Evolutionary conservation across 2,113 vertebrate species (phyloP), one percentile per base, ranked within the genome.

Genomic region (Pomatostomus ruficeps): DNA sequence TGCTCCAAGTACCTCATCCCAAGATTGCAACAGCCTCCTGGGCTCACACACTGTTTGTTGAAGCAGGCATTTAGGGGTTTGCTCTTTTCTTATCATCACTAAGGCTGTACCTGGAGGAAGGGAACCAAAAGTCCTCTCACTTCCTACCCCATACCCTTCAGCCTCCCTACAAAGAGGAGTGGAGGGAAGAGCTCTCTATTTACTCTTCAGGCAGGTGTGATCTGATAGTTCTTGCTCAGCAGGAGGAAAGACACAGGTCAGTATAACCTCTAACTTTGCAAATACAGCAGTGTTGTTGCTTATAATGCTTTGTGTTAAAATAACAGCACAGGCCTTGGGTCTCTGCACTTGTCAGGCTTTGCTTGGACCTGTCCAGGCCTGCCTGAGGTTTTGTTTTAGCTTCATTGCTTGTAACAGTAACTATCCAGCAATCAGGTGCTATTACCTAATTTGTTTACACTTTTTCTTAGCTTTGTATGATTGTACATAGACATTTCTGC

Each of bases 281-380:
- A 82, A 78, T 29, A 55, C 12, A 62, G 20, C 18, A 45, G 11
- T 8, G 20, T 2, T 38, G 12, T 8, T 77, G 25, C 42, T 45
- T n/a, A 18, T 35, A 91, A 22, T 63, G 33, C 26, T 55, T 36
- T 68, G 25, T 78, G 31, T 78, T 31, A 59, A 67, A 65, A 12
- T 17, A 42, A 14, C 35, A 77, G 16, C 1, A 1, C 28, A 24
- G 28, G 12, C 12, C 38, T 57, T 1, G 0, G 31, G 11, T 76
- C 25, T 66, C n/a, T n/a, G 33, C 11, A 5, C 5, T 48, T 42
- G 9, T 7, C 65, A 42, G 65, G 43, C 29, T 48, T 48, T 73
- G 45, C 54, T 70, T 54, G 55, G 28, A 49, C 61, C 51, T 58
- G 38, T 12, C 57, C 43, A 19, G 46, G 38, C n/a, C 19, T 84